Base-by-base conservation (phyloP, 1,140 invertebrate genomes). In the Zaprionus africanus region DNA sequence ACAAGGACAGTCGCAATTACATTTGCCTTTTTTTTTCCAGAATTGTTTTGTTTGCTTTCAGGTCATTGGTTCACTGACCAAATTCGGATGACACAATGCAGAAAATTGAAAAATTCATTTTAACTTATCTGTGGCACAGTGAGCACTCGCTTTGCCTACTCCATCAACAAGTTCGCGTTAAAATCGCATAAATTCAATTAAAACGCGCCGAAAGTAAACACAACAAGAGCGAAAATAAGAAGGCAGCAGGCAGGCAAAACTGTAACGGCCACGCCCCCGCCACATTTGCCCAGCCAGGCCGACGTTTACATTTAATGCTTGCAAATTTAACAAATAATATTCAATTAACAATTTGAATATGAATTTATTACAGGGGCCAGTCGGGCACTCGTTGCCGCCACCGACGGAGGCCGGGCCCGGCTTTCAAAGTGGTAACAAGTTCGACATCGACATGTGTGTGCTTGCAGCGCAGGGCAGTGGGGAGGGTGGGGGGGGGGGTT, bases 301-400 rank as follows among this genome's bases (percentile, higher is more conserved):
- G 87, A 91, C 83, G 81, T 87, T 91, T 87, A 87, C 87, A 91
- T 83, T 91, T 87, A 90, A 91, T 91, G 87, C 87, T 90, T 90
- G 85, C 85, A 90, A 90, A 90, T 90, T 90, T 90, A 87, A 91
- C 88, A 88, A 91, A 91, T 91, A 91, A 91, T 91, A 91, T 91
- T 91, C 88, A 91, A 91, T 91, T 91, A 91, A 91, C 88, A 87
- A 91, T 91, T 91, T 91, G 88, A 91, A 91, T 91, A 91, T 82
- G 83, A 91, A 91, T 91, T 87, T 91, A 91, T 91, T 79, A 91
- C 82, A 82, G 87, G 78, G 83, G 77, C 74, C 69, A 67, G 54
- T 46, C 82, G 63, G 51, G 19, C 46, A 24, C 12, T 22, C n/a
- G 46, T 34, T 34, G 17, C 46, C 46, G 19, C 7, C 57, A 24